Base-by-base conservation (phyloP, 2,797 vertebrate genomes). In the Notolepis coatsorum region DNA sequence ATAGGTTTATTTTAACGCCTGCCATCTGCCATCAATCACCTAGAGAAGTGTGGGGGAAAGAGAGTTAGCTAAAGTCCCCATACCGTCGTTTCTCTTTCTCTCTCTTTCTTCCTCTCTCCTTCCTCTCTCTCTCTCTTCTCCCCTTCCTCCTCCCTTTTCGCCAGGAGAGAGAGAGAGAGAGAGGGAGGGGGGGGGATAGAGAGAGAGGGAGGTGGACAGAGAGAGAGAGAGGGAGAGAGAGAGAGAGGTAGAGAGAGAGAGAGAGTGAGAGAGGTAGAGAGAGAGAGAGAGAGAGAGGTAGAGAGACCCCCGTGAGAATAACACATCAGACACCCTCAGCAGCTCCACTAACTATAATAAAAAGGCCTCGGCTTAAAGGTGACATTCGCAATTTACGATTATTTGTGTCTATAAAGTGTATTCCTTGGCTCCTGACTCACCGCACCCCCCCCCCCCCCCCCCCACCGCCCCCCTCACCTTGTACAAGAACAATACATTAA, bases 361-460 rank as follows among this genome's bases (percentile, higher is more conserved):
- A 98, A 98, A 97, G 93, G 95, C 94, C 94, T 92, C 79, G 94
- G 96, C 95, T 96, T 97, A 97, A 98, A 97, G 96, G 97, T 98
- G 97, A 98, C 97, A 98, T 97, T 96, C 94, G 93, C 94, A 97
- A 98, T 98, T 97, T 98, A 98, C 94, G 96, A 96, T 97, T 98
- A 97, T 98, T 98, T 97, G 96, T 97, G 96, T 96, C 97, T 96
- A 97, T 98, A 98, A 98, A 98, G 96, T 94, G 95, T 95, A 94
- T 98, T 97, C 94, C 94, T 95, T 91, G 91, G 93, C 95, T 95
- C 93, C 94, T 94, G 94, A 94, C 94, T 96, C 94, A 93, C 94
- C 94, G n/a, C 93, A 65, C 65, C 0, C 54, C 83, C 80, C 75
- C 75, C 64, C 77, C n/a, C 38, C 17, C 17, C 7, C 4, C 17